Evolutionary conservation across 1,140 invertebrate genomes (phyloP).

Genomic region (Teleogryllus occipitalis): DNA sequence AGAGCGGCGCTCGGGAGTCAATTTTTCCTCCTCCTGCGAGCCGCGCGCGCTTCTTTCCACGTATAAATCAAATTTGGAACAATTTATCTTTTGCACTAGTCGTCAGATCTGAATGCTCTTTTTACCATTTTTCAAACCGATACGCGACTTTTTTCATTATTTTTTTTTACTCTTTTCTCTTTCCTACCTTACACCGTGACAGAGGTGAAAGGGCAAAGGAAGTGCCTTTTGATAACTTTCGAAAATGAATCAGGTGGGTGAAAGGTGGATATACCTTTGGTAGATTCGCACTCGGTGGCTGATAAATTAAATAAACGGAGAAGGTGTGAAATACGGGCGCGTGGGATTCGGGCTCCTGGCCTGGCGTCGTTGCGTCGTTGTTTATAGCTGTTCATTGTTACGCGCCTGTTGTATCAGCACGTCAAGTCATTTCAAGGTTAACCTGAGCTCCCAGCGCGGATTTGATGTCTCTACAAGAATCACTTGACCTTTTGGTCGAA

Average conservation of each 20-base stretch:
- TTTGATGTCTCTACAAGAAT: neutral
- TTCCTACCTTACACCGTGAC: neutral
- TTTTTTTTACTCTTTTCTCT: neutral
- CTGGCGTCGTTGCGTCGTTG: neutral
- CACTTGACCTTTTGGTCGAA: neutral
- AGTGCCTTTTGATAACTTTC: neutral
- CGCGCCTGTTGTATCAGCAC: neutral
- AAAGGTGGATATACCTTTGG: neutral
- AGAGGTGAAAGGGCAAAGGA: neutral
- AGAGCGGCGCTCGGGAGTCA: neutral
- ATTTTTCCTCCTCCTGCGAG: neutral
- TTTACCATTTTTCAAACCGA: neutral
- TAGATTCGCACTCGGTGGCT: neutral
- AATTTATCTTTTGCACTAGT: slow-evolving; percentile 1
- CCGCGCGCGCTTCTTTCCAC: neutral
- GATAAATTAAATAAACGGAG: slow-evolving; percentile 1
- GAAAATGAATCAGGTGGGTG: neutral
- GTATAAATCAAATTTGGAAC: slow-evolving; percentile 5
- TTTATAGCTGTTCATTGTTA: neutral
- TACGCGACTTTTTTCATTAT: neutral
- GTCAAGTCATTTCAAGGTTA: neutral
- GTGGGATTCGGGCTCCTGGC: neutral
- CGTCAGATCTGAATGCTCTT: slow-evolving; percentile 3
- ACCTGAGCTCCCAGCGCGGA: neutral
- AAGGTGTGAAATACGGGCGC: neutral